Evolutionary conservation across 2,888 invertebrate species (phyloP).

Genomic region (Protophormia terraenovae): DNA sequence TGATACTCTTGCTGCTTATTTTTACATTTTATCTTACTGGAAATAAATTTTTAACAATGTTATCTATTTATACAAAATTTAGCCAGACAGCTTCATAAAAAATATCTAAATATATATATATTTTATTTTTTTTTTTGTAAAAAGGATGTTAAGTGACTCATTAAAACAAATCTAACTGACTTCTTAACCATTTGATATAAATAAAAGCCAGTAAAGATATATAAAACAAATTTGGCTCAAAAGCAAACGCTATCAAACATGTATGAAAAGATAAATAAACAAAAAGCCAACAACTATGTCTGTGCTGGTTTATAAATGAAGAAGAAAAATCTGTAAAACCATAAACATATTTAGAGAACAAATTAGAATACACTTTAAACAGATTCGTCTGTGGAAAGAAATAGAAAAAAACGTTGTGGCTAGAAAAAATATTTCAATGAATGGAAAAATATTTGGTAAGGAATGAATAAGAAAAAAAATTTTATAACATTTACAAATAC

Average conservation of each 20-base stretch:
- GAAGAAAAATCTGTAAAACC: not conserved
- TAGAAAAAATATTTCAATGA: not conserved
- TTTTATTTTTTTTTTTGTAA: not conserved
- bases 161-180: constrained; percentile 20
- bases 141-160: constrained; percentile 20
- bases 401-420: not conserved
- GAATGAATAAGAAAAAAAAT: not conserved
- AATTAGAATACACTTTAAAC: constrained; percentile 34
- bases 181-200: constrained; percentile 10
- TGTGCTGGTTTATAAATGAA: not conserved
- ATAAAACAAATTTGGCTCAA: not conserved
- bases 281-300: constrained; percentile 2
- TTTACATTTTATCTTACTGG: no score
- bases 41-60: no score
- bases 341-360: constrained; percentile 40
- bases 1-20: no score
- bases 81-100: constrained; percentile 9
- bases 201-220: not conserved
- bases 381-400: constrained; percentile 1
- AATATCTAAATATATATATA: not conserved
- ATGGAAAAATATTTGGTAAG: not conserved
- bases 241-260: not conserved
- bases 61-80: not conserved
- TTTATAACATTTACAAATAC: constrained; percentile 6
- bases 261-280: constrained; percentile 2